These are phyloP conservation scores for Aepyceros melampus DNA, from an alignment of 2,113 vertebrate genomes.

Conservation along the genomic window DNA sequence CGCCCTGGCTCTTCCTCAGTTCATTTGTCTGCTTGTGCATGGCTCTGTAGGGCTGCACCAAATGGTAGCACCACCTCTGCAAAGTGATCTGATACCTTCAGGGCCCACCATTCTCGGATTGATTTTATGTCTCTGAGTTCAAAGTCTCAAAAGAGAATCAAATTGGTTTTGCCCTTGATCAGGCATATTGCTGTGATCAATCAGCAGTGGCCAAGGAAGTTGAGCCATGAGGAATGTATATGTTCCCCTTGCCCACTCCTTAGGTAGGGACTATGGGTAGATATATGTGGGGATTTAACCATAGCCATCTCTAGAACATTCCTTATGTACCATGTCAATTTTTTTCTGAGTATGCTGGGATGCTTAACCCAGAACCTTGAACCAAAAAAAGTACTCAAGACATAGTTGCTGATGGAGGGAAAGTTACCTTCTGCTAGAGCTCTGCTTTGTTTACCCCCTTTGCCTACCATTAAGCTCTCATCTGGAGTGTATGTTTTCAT, in stretches of 20 bases:
- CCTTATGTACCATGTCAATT: background rate
- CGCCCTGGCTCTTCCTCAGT: background rate
- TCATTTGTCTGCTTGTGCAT: background rate
- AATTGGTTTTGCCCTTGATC: background rate
- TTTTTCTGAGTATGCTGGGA: background rate
- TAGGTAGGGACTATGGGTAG: background rate
- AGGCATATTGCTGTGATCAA: background rate
- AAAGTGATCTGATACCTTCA: background rate
- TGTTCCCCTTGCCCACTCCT: background rate
- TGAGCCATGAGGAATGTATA: background rate
- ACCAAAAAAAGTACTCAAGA: background rate
- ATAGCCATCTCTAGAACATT: background rate
- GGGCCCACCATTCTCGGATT: background rate
- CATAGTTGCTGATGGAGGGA: background rate
- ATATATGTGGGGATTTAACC: background rate
- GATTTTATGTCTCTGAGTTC: slow-evolving; percentile 1
- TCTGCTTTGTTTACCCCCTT: background rate
- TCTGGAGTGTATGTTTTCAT: background rate
- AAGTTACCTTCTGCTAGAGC: background rate
- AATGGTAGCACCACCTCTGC: background rate
- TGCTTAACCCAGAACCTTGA: background rate
- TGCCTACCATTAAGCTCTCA: background rate
- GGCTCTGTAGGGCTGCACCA: background rate
- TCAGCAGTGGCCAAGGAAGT: background rate
- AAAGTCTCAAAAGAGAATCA: slow-evolving; percentile 28